These are phyloP conservation scores for Corynorhinus townsendii DNA, from an alignment of 2,113 vertebrate genomes.

Conservation along the genomic window DNA sequence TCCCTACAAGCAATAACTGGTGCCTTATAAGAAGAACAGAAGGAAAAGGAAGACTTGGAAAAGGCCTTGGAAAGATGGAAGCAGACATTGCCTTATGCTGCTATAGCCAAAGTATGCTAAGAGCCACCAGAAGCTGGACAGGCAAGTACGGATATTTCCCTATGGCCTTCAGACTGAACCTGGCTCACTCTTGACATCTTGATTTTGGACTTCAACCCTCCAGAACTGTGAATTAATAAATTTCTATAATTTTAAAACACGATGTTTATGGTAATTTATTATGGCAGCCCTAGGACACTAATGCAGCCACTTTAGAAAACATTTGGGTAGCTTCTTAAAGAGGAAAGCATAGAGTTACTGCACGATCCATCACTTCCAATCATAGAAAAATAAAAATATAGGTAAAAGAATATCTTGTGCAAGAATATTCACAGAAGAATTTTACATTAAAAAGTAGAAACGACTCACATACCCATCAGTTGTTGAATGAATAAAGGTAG, in stretches of 20 bases:
- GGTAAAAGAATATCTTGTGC: not conserved
- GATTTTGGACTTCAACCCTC: not conserved
- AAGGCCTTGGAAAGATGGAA: not conserved
- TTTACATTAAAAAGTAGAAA: not conserved
- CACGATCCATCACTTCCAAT: not conserved
- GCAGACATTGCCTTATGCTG: not conserved
- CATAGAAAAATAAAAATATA: not conserved
- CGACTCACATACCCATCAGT: not conserved
- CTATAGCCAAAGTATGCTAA: not conserved
- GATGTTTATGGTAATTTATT: not conserved
- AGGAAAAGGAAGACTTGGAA: not conserved
- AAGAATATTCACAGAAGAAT: not conserved
- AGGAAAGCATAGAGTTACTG: not conserved
- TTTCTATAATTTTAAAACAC: not conserved
- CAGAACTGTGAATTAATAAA: not conserved
- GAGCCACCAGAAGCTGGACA: not conserved
- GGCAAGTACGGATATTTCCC: not conserved
- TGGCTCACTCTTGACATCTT: not conserved
- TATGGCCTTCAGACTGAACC: not conserved
- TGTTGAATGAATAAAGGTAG: not conserved
- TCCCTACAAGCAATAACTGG: not conserved
- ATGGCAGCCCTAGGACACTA: not conserved
- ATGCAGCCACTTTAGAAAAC: not conserved
- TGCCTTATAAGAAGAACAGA: not conserved
- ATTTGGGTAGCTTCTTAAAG: not conserved